Percentiles rank a stretch among this genome's conserved stretches.
Evolutionary conservation across 2,888 invertebrate genomes (phyloP).

Genomic region (Rhogogaster chlorosoma): DNA sequence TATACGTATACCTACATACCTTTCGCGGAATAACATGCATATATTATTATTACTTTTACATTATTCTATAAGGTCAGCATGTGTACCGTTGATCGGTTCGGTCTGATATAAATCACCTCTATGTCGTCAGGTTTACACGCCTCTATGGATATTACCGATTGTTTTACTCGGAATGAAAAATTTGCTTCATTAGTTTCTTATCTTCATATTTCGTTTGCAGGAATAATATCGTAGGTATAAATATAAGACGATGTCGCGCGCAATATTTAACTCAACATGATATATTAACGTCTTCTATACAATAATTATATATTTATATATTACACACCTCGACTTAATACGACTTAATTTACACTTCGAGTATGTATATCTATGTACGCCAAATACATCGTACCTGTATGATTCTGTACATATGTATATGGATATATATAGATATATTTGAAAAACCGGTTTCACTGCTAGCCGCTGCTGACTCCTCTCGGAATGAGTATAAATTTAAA

Average conservation of each 20-base stretch:
- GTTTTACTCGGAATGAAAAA: not conserved
- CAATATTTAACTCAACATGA: not conserved
- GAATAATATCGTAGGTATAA: not conserved
- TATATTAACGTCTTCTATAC: not conserved
- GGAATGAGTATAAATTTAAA: not conserved
- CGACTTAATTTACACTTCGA: not conserved
- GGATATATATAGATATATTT: not conserved
- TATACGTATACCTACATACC: not conserved
- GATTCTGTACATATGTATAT: no score
- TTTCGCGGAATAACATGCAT: not conserved
- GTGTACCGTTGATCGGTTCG: not conserved
- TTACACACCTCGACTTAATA: not conserved
- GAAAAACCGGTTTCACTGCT: not conserved
- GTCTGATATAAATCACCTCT: not conserved
- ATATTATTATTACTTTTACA: not conserved
- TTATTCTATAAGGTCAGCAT: not conserved
- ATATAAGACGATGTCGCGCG: not conserved
- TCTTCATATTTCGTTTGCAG: not conserved
- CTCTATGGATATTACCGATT: not conserved
- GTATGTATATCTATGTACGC: not conserved
- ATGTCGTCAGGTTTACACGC: not conserved
- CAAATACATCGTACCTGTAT: not conserved
- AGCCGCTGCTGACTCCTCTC: not conserved
- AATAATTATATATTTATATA: not conserved
- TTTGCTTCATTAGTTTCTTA: not conserved